Evolutionary conservation across 2,888 invertebrate species (phyloP).

Genomic region (Meandrusa payeni): DNA sequence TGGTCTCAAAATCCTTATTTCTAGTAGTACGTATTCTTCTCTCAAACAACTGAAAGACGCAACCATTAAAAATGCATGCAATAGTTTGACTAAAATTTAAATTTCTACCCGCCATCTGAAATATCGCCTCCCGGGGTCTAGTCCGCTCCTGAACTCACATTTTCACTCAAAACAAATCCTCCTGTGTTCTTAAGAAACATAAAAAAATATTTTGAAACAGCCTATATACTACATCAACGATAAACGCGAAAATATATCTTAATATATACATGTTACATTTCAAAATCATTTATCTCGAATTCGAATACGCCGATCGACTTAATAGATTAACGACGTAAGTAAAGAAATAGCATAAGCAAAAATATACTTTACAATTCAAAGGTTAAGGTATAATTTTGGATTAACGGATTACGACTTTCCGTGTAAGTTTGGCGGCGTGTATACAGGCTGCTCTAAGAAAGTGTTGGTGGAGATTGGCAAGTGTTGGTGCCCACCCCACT

Average conservation of each 20-base stretch:
- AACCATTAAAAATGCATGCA: constrained; percentile 9
- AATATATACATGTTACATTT: constrained; percentile 22
- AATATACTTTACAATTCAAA: neutral
- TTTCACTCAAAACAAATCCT: constrained; percentile 66
- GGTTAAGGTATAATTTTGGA: neutral
- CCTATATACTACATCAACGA: constrained; percentile 39
- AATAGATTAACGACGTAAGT: neutral
- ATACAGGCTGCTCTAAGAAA: constrained; percentile 59
- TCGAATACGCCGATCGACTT: neutral
- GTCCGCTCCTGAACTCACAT: constrained; percentile 47
- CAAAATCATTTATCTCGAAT: constrained; percentile 30
- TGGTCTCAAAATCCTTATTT: no score
- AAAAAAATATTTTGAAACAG: constrained; percentile 56
- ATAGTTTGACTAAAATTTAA: constrained; percentile 15
- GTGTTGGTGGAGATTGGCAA: constrained; percentile 58
- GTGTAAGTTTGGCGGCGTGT: constrained; percentile 13
- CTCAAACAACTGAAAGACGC: neutral
- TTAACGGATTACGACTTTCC: neutral
- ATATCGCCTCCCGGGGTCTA: constrained; percentile 34
- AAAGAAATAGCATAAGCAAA: neutral
- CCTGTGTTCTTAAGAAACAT: constrained; percentile 59
- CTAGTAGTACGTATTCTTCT: no score
- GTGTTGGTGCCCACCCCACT: constrained; percentile 51
- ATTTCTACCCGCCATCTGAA: constrained; percentile 21
- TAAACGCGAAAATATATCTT: constrained; percentile 39